Evolutionary conservation across 2,888 invertebrate species (phyloP).

Genomic region (Danaus chrysippus): DNA sequence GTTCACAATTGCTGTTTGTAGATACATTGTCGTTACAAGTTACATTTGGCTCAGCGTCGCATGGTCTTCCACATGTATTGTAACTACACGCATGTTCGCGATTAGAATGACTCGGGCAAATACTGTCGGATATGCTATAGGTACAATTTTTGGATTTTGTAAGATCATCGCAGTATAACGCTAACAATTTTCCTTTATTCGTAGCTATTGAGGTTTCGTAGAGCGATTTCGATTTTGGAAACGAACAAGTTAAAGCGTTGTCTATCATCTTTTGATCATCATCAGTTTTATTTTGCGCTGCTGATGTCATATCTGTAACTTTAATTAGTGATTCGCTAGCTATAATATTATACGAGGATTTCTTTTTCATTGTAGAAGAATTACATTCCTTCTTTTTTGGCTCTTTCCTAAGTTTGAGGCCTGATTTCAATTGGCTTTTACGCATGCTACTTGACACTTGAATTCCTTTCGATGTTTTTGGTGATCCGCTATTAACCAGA

Average conservation of each 20-base stretch:
- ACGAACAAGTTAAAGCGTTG: conserved; percentile 37
- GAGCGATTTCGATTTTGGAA: conserved; percentile 46
- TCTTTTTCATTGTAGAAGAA: conserved; percentile 46
- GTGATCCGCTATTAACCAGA: not conserved
- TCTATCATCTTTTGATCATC: conserved; percentile 25
- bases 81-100: conserved; percentile 8
- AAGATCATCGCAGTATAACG: conserved; percentile 46
- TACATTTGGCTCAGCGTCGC: conserved; percentile 6
- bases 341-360: conserved; percentile 60
- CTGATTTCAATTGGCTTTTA: conserved; percentile 39
- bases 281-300: conserved; percentile 35
- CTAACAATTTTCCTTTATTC: conserved; percentile 40
- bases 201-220: conserved; percentile 41
- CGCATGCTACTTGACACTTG: conserved; percentile 43
- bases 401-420: conserved; percentile 47
- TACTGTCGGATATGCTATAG: conserved; percentile 12
- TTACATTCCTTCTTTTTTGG: conserved; percentile 44
- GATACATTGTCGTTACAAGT: conserved; percentile 20
- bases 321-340: conserved; percentile 63
- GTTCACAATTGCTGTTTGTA: conserved; percentile 18
- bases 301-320: conserved; percentile 66
- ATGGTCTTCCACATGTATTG: not conserved
- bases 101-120: conserved; percentile 9
- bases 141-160: conserved; percentile 19
- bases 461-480: conserved; percentile 39